Evolutionary conservation across 2,888 invertebrate genomes (phyloP).

Genomic region (Pycnomerus fuliginosus): DNA sequence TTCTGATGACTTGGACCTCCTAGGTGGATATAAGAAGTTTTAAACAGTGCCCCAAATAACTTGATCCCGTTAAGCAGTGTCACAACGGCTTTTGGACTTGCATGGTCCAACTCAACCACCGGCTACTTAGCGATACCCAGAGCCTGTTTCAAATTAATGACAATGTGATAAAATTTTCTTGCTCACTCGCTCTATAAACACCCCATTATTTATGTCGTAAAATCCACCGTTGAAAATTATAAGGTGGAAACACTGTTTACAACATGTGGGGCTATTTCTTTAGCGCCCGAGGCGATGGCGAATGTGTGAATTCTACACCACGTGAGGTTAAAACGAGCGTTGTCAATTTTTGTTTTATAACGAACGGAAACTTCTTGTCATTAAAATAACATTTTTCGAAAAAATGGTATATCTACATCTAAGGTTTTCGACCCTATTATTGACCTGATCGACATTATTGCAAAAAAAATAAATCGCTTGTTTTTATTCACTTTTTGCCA

Average conservation of each 20-base stretch:
- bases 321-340: too few relatives aligned
- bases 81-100: not conserved
- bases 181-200: constrained; percentile 28
- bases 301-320: too few relatives aligned
- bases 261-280: too few relatives aligned
- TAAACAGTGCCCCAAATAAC: constrained; percentile 28
- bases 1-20: constrained; percentile 51
- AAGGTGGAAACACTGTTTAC: not conserved
- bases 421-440: too few relatives aligned
- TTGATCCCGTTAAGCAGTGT: constrained; percentile 5
- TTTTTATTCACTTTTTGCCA: too few relatives aligned
- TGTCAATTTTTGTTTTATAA: too few relatives aligned
- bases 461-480: too few relatives aligned
- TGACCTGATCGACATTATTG: too few relatives aligned
- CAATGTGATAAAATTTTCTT: constrained; percentile 39
- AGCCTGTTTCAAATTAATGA: constrained; percentile 36
- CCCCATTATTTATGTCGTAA: constrained; percentile 2
- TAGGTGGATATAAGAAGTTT: constrained; percentile 41
- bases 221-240: constrained; percentile 1
- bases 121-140: constrained; percentile 40
- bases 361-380: too few relatives aligned
- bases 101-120: constrained; percentile 1
- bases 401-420: too few relatives aligned
- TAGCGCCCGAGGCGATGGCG: too few relatives aligned
- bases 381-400: too few relatives aligned